Percentiles rank a stretch among this genome's conserved stretches.
These are phyloP conservation scores for Mastomys natalensis DNA, from an alignment of 2,113 vertebrate species.

Conservation along the genomic window DNA sequence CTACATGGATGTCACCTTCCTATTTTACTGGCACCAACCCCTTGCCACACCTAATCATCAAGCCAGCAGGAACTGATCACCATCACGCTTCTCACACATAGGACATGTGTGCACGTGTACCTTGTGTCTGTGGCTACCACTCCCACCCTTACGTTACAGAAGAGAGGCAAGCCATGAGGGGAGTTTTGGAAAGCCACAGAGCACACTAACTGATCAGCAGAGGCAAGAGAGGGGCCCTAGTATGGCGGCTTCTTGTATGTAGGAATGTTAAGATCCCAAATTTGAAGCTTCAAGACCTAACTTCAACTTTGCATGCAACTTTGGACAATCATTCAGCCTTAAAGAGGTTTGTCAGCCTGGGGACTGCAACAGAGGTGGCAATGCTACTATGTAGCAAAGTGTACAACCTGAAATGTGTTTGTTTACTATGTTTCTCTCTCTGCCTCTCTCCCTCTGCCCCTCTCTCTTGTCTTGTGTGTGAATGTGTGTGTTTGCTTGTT, in stretches of 20 bases:
- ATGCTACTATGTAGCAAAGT: not conserved
- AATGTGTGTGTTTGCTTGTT: not conserved
- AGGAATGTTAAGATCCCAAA: not conserved
- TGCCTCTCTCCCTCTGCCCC: no score
- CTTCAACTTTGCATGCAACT: not conserved
- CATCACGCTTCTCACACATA: rapidly evolving
- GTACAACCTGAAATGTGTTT: not conserved
- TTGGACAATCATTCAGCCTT: not conserved
- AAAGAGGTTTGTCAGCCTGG: not conserved
- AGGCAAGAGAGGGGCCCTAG: not conserved
- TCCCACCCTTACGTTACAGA: not conserved
- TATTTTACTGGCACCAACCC: not conserved
- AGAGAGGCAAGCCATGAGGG: not conserved
- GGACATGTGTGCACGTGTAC: no score
- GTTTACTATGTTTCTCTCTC: no score
- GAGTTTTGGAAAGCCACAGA: not conserved
- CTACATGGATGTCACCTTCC: not conserved
- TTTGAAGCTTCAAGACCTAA: not conserved
- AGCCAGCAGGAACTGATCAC: not conserved
- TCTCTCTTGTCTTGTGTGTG: no score
- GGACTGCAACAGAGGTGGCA: not conserved
- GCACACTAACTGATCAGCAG: not conserved
- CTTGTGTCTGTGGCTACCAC: rapidly evolving
- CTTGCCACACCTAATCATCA: not conserved
- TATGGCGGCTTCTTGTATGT: not conserved